Base-by-base conservation (phyloP, 2,113 vertebrate species). In the Oncorhynchus keta region DNA sequence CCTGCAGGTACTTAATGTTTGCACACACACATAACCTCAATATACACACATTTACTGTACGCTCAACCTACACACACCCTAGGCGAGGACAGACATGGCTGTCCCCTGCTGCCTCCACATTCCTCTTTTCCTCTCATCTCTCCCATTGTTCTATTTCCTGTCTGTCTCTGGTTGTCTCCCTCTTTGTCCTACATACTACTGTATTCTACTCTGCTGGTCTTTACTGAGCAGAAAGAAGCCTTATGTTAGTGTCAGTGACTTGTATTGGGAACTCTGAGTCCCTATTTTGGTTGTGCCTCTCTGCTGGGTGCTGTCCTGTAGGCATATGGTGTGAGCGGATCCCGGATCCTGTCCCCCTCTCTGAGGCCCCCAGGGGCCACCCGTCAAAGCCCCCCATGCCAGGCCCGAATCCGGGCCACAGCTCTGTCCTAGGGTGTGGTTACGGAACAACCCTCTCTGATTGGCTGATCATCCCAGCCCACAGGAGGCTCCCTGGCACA, bases 311-410 rank as follows among this genome's bases (percentile, higher is more conserved):
- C 84, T 83, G 82, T 91, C 83, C 91, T 90, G 86, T 86, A 75
- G 86, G 87, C 91, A 93, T 92, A 92, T 93, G 91, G 89, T 87
- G 86, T 59, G 70, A 85, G 77, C 82, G 75, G 81, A 86, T 87
- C 86, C 84, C 75, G 71, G 83, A 83, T 87, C 75, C 82, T 1
- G 72, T 80, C 76, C 84, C 84, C 82, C 81, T 76, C 57, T 74
- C 55, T 51, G 75, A 81, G 83, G 73, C 75, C 64, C 79, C 67
- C 22, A 74, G 84, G 74, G 70, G 78, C 72, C 81, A 79, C 84
- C 84, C 57, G 75, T 81, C 69, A 70, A 68, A 82, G 81, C 24
- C 45, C 74, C 76, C 71, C 49, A 24, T 39, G 77, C 39, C 68
- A 62, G 65, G 71, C 72, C 68, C 3, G 55, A 84, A 81, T 81